phyloP scores from a whole-genome alignment of 2,797 vertebrate species.

The Tokudaia muenninki region DNA sequence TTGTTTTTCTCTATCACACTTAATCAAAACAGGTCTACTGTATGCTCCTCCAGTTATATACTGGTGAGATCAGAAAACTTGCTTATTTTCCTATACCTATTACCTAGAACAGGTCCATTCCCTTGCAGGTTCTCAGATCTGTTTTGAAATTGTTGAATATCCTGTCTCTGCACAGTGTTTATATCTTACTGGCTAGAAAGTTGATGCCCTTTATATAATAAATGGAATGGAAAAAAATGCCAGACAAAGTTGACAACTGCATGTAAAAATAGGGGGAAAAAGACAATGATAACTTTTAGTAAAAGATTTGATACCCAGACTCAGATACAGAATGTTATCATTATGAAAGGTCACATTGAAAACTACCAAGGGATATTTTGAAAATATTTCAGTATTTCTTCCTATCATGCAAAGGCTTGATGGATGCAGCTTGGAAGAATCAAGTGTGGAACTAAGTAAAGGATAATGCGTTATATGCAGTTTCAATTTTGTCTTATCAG shows the following conservation, averaged over 20 bases:
- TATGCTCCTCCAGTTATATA: neutral
- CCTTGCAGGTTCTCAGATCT: neutral
- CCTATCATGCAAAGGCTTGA: neutral
- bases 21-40: neutral
- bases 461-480: neutral
- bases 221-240: neutral
- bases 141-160: neutral
- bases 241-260: neutral
- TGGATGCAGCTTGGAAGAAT: slow-evolving; percentile 48
- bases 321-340: slow-evolving; percentile 1
- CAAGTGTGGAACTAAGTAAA: slow-evolving; percentile 30
- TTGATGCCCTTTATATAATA: slow-evolving; percentile 14
- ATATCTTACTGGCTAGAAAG: neutral
- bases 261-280: neutral
- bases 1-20: neutral
- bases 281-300: neutral
- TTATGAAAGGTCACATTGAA: slow-evolving; percentile 2
- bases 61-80: neutral
- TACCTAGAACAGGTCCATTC: neutral
- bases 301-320: slow-evolving; percentile 22
- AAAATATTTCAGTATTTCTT: slow-evolving; percentile 50
- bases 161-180: neutral
- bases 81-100: neutral
- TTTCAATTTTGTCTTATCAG: slow-evolving; percentile 66
- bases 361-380: neutral